Conservation (phyloP, 1,140 invertebrate genomes). For the Drosophila nigromelanica region DNA sequence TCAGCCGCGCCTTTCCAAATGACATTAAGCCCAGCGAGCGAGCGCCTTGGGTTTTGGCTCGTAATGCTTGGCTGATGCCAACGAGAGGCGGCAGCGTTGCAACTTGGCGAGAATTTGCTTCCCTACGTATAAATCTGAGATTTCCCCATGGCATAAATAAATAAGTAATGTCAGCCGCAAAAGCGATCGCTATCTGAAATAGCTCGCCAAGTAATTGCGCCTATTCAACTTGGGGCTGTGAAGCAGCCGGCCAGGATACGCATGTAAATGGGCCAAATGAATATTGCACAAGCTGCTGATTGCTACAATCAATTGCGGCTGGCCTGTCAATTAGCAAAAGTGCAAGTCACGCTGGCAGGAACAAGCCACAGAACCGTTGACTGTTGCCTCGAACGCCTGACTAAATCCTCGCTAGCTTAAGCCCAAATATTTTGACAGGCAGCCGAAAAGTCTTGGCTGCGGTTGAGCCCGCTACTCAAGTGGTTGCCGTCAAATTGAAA, state of each 20-base stretch:
- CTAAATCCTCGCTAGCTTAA: conserved; percentile 2
- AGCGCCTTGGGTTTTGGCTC: conserved; percentile 28
- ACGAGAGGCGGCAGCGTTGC: conserved; percentile 27
- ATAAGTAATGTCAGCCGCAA: conserved; percentile 33
- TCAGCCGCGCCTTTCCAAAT: conserved; percentile 67
- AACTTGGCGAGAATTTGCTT: conserved; percentile 56
- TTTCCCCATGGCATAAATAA: conserved; percentile 61
- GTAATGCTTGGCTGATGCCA: conserved; percentile 61
- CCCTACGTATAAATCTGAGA: conserved; percentile 57
- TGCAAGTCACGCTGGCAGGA: conserved; percentile 15
- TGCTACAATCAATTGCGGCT: conserved; percentile 42
- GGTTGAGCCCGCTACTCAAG: conserved; percentile 3
- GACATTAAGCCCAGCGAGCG: conserved; percentile 54
- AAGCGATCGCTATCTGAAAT: conserved; percentile 67
- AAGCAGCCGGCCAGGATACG: background rate
- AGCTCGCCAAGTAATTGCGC: conserved; percentile 31
- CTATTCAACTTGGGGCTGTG: conserved; percentile 27
- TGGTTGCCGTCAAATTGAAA: conserved; percentile 36
- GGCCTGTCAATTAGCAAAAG: conserved; percentile 26
- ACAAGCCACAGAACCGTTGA: background rate
- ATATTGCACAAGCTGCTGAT: conserved; percentile 59
- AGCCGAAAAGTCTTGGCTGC: background rate
- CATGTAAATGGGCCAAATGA: conserved; percentile 61
- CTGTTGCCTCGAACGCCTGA: conserved; percentile 6
- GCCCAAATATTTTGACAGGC: conserved; percentile 18